These are phyloP conservation scores for Cavia porcellus DNA, from an alignment of 2,113 vertebrate genomes.

Conservation along the genomic window DNA sequence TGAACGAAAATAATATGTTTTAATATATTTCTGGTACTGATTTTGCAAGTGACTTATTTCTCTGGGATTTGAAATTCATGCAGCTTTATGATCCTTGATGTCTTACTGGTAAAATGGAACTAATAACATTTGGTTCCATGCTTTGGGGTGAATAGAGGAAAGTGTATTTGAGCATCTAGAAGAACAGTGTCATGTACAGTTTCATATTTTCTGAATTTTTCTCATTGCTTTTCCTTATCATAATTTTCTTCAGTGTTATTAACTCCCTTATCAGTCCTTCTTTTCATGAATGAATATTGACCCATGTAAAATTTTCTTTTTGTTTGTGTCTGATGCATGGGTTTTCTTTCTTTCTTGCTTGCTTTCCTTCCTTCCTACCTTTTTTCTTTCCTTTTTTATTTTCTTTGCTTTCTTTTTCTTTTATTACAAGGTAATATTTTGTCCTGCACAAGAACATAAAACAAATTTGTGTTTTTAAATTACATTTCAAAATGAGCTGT, in stretches of 20 bases:
- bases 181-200: not conserved
- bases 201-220: not conserved
- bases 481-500: constrained; percentile 70
- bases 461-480: constrained; percentile 60
- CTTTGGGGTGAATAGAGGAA: not conserved
- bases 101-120: not conserved
- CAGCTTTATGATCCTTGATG: not conserved
- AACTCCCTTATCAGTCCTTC: not conserved
- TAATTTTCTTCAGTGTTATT: not conserved
- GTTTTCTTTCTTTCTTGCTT: not conserved
- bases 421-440: constrained; percentile 38
- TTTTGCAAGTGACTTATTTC: constrained; percentile 44
- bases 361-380: too few relatives aligned
- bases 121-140: not conserved
- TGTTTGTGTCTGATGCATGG: not conserved
- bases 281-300: not conserved
- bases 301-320: not conserved
- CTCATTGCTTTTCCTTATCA: not conserved
- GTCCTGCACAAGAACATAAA: constrained; percentile 12
- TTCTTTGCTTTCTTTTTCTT: not conserved
- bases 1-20: constrained; percentile 30
- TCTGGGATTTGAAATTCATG: not conserved
- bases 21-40: not conserved
- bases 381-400: too few relatives aligned
- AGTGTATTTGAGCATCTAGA: not conserved